Base-by-base conservation (phyloP, 2,113 vertebrate species). In the Myocastor coypus region DNA sequence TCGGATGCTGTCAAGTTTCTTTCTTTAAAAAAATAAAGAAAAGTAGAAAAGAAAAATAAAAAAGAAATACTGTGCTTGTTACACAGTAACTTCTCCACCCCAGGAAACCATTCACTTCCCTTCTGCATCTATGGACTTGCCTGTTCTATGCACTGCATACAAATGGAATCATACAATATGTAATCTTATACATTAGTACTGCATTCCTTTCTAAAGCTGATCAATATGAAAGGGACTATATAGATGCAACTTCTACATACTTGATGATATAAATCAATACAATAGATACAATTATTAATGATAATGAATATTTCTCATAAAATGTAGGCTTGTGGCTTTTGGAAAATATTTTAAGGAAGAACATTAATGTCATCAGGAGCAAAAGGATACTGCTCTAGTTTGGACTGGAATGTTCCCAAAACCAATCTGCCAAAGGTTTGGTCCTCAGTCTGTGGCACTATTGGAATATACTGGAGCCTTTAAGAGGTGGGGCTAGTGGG, bases 211-310 rank as follows among this genome's bases (percentile, higher is more conserved):
- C 55, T 55, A 69, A 52, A 46, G 64, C 16, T n/a, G 19, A 71
- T 78, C 57, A 85, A 85, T 91, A 84, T 64, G 42, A 86, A 86
- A 91, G 57, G 14, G 59, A 52, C 37, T 14, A 6, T 34, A 66
- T n/a, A 75, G 71, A 55, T 52, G 50, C 14, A 84, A 86, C n/a
- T 57, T 89, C 14, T 57, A 94, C 7, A 57, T 16, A 57, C 3
- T 57, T 57, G 16, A 57, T 66, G 55, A 84, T 59, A 1, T 81
- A 37, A 85, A 26, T 92, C 50, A 73, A n/a, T 77, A 61, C 26
- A 19, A 83, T 50, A 61, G 20, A 86, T 50, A 71, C 81, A 94
- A 87, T 69, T 63, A 92, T 66, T 89, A 82, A 89, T 69, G 19
- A 92, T 55, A 89, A 78, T 13, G n/a, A 8, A 69, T 34, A 77